These are phyloP conservation scores for Alligator sinensis DNA, from an alignment of 2,113 vertebrate genomes.

Conservation along the genomic window DNA sequence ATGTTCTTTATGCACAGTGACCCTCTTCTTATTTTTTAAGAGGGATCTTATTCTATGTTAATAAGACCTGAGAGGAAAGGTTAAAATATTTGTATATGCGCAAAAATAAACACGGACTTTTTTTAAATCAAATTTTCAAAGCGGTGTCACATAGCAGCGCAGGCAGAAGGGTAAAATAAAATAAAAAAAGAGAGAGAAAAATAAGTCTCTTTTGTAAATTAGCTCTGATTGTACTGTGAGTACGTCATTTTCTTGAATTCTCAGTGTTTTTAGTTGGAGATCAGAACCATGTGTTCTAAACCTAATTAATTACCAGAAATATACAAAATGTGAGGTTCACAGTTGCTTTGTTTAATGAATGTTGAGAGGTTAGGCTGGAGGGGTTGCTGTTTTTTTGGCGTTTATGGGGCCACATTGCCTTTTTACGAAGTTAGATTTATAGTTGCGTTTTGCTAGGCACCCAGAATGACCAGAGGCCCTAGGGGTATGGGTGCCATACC, in stretches of 20 bases:
- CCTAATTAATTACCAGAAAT: neutral
- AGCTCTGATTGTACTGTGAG: neutral
- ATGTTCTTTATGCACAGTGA: conserved; percentile 21
- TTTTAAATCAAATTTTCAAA: neutral
- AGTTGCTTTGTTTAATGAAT: neutral
- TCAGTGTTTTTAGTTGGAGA: neutral
- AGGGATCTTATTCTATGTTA: conserved; percentile 35
- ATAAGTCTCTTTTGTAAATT: neutral
- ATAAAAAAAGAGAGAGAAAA: neutral
- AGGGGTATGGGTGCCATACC: neutral
- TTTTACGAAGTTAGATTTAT: conserved; percentile 33
- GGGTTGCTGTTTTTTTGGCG: conserved; percentile 24
- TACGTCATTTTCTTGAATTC: neutral
- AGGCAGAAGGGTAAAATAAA: neutral
- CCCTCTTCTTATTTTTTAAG: neutral
- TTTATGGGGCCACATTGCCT: conserved; percentile 1
- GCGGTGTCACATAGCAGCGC: neutral
- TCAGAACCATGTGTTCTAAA: neutral
- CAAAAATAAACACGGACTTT: neutral
- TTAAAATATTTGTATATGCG: conserved; percentile 44
- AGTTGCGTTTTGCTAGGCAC: neutral
- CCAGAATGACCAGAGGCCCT: neutral
- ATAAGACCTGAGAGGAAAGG: neutral
- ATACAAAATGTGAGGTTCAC: neutral
- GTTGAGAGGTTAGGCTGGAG: neutral